A percentile compares a stretch with the other conserved stretches of the same genome.
phyloP scores from a whole-genome alignment of 2,797 vertebrate species.

The Acrossocheilus wenchowensis region DNA sequence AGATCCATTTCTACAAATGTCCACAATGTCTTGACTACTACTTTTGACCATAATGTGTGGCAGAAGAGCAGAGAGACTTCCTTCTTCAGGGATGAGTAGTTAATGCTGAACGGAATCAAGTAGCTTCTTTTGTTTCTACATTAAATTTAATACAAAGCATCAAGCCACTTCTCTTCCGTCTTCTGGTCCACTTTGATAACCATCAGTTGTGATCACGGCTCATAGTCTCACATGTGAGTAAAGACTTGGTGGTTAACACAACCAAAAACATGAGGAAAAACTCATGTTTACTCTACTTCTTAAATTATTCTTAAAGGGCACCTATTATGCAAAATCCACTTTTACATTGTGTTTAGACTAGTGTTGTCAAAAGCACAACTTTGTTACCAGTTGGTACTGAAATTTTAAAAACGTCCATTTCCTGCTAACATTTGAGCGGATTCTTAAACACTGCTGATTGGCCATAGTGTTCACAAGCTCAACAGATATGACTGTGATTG shows the following conservation, averaged over 20 bases:
- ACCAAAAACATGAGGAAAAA: not conserved
- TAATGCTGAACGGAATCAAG: not conserved
- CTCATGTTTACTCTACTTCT: not conserved
- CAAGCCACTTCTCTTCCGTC: not conserved
- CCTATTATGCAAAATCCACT: not conserved
- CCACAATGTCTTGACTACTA: not conserved
- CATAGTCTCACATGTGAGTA: not conserved
- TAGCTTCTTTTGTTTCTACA: not conserved
- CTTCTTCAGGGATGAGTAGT: not conserved
- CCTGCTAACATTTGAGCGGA: no score
- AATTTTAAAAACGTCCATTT: not conserved
- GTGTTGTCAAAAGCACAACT: not conserved
- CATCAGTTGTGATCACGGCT: not conserved
- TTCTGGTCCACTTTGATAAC: not conserved
- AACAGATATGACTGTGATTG: no score
- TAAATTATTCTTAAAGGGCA: not conserved
- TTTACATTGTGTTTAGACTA: not conserved
- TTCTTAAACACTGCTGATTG: not conserved
- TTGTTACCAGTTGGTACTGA: not conserved
- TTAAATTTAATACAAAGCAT: not conserved
- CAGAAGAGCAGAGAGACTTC: not conserved
- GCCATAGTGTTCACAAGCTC: no score
- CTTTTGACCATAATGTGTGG: not conserved
- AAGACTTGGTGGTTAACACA: conserved; percentile 3
- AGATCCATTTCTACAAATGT: not conserved